Conservation (phyloP, 2,797 vertebrate species). For the Melanotaenia maccullochi region DNA sequence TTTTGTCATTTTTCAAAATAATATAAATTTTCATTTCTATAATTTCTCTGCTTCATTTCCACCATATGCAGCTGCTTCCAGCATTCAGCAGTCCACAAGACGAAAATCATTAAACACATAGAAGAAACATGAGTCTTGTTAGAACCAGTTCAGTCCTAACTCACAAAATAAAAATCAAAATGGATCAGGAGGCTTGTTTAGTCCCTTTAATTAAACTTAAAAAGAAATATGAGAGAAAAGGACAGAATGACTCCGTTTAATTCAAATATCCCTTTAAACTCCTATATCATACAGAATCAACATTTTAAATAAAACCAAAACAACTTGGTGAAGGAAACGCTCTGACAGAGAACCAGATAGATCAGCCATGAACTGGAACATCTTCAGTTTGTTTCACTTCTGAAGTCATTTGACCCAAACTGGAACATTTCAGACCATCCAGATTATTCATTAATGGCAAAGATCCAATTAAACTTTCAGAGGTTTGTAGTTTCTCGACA, state of each 20-base stretch:
- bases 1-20: not conserved
- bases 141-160: not conserved
- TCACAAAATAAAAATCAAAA: not conserved
- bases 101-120: not conserved
- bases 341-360: not conserved
- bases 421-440: too few relatives aligned
- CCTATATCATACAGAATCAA: not conserved
- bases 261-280: slow-evolving; percentile 10
- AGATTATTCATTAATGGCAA: too few relatives aligned
- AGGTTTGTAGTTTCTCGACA: too few relatives aligned
- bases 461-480: too few relatives aligned
- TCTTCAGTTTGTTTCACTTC: too few relatives aligned
- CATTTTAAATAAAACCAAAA: not conserved
- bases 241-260: not conserved
- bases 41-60: not conserved
- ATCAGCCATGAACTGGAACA: not conserved
- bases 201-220: not conserved
- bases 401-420: too few relatives aligned
- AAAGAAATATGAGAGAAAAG: not conserved
- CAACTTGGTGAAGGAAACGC: not conserved
- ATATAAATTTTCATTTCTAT: not conserved
- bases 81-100: not conserved
- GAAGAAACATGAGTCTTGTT: not conserved
- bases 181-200: not conserved
- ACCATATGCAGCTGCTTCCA: not conserved